Evolutionary conservation across 2,797 vertebrate species (phyloP), one percentile per base, ranked within the genome.

Genomic region (Aeoliscus strigatus): DNA sequence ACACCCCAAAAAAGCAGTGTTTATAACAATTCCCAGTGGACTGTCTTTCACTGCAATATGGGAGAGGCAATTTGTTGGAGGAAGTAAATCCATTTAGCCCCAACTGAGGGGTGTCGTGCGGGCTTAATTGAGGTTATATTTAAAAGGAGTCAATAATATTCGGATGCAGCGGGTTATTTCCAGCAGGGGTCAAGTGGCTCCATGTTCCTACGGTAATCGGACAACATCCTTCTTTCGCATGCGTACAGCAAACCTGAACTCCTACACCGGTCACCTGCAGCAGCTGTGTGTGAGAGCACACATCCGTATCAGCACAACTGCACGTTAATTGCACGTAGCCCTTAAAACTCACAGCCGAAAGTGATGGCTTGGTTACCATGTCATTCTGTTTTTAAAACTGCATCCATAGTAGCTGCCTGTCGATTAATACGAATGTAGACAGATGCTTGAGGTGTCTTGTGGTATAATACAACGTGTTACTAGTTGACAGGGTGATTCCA

Each of bases 61-160:
- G 48, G 37, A 70, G 57, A 81, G 73, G 73, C 70, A 81, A 84
- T 86, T 80, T 77, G 73, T 67, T 65, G 54, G 65, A 64, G 69
- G 74, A 56, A 57, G 55, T 63, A 69, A 82, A 82, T 82, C 71
- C 71, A 77, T 82, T 87, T 79, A 81, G 75, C 81, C 64, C 40
- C 64, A 54, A 61, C 75, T 72, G 65, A 77, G 81, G 84, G 73
- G 82, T 80, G 70, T 55, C 50, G 14, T 53, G 54, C 54, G 27
- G 36, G 75, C 64, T 79, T 84, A 85, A 86, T 84, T 82, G 77
- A 80, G 80, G 77, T 85, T 67, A 57, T 73, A 67, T 82, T 82
- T 79, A 75, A 81, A 77, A 66, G 52, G 60, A 80, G 75, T 78
- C 73, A 82, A 83, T 81, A 66, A 73, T 69, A 63, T 80, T 71